These are phyloP conservation scores for Pogonophryne albipinna DNA, from an alignment of 2,797 vertebrate species.

Conservation along the genomic window DNA sequence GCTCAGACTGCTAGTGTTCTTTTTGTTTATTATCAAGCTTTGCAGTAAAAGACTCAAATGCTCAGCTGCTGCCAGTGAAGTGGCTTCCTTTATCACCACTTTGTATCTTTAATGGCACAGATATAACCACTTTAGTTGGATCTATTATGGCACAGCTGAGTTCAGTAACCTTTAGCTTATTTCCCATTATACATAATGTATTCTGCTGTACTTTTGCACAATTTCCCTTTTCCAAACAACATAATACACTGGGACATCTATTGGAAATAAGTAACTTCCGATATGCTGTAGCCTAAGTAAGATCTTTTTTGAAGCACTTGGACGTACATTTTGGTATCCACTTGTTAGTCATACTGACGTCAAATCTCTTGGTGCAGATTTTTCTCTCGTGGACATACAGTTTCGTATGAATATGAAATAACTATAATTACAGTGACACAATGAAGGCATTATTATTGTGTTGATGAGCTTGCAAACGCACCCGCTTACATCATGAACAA, in stretches of 20 bases:
- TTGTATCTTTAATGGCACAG: neutral
- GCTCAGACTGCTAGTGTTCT: neutral
- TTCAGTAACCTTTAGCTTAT: conserved; percentile 12
- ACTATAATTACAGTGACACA: neutral
- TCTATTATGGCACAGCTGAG: conserved; percentile 1
- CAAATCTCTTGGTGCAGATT: too few species aligned
- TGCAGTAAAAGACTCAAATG: conserved; percentile 4
- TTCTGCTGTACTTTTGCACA: neutral
- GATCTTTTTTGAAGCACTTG: neutral
- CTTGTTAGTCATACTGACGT: too few species aligned
- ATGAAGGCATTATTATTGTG: neutral
- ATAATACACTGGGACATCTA: neutral
- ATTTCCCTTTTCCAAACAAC: neutral
- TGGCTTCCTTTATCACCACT: neutral
- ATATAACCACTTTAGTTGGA: neutral
- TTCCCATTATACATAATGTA: neutral
- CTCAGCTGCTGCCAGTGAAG: neutral
- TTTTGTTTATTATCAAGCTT: neutral
- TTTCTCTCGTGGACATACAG: too few species aligned
- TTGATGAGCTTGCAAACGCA: neutral
- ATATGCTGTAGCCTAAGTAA: neutral
- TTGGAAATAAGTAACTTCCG: neutral
- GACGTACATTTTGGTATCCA: too few species aligned
- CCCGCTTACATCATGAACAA: neutral
- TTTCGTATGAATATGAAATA: neutral